A percentile compares a stretch with the other conserved stretches of the same genome.
These are phyloP conservation scores for Catagonus wagneri DNA, from an alignment of 2,113 vertebrate species.

Conservation along the genomic window DNA sequence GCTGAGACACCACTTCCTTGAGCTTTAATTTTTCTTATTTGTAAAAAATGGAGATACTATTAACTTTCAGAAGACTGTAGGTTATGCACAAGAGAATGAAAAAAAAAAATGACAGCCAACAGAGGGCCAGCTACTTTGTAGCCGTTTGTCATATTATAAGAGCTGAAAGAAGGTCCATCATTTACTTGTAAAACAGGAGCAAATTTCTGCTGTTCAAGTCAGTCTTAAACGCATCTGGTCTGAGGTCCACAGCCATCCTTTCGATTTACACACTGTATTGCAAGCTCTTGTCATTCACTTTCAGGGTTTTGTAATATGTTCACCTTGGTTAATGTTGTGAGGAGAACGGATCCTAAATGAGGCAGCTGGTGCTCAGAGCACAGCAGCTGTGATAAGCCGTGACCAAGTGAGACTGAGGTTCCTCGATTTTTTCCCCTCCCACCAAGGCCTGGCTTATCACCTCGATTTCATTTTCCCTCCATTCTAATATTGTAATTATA, in stretches of 20 bases:
- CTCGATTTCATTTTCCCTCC: background rate
- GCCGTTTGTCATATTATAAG: background rate
- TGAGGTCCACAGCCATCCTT: background rate
- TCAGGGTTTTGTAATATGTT: background rate
- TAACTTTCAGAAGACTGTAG: background rate
- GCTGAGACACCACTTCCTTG: background rate
- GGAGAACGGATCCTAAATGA: background rate
- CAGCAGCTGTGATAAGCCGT: background rate
- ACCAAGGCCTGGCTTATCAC: background rate
- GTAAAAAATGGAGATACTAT: background rate
- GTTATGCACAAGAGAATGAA: background rate
- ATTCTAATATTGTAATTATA: background rate
- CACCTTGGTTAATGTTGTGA: conserved; percentile 36
- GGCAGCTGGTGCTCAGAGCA: background rate
- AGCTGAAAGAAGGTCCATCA: background rate
- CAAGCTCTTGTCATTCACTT: background rate
- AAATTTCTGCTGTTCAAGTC: background rate
- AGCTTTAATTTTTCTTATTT: background rate
- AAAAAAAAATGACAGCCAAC: background rate
- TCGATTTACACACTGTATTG: accelerated
- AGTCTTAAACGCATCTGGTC: background rate
- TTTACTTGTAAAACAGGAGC: background rate
- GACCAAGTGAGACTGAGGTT: background rate
- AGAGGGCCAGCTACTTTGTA: background rate
- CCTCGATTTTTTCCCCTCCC: background rate